Percentiles rank a stretch among this genome's conserved stretches.
Evolutionary conservation across 2,113 vertebrate genomes (phyloP).

Genomic region (Edolisoma coerulescens): DNA sequence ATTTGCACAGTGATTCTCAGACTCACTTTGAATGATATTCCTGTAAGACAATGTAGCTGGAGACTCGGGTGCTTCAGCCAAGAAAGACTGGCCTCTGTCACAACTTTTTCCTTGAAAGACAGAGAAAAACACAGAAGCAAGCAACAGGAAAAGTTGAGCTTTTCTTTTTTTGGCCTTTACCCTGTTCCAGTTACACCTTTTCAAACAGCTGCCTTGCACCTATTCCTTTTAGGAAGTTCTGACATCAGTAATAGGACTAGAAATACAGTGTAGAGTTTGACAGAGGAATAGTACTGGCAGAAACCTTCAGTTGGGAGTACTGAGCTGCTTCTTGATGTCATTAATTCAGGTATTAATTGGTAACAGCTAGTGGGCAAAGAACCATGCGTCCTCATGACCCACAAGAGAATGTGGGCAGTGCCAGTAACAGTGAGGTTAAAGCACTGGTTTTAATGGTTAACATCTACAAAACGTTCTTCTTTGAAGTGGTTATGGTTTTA

Average conservation of each 20-base stretch:
- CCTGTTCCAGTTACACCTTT: not conserved
- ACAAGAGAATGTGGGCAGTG: not conserved
- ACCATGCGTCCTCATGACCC: not conserved
- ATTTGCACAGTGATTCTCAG: not conserved
- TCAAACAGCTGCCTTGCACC: not conserved
- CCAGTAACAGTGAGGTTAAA: not conserved
- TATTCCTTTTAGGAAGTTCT: not conserved
- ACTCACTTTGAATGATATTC: conserved; percentile 87
- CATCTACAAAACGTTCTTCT: not conserved
- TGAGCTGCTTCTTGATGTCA: not conserved
- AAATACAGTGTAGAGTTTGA: not conserved
- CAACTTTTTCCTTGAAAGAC: conserved; percentile 81
- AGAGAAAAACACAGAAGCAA: not conserved
- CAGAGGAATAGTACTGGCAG: not conserved
- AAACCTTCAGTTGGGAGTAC: not conserved
- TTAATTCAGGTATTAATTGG: not conserved
- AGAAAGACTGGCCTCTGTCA: conserved; percentile 88
- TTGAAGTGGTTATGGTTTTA: not conserved
- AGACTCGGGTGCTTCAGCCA: conserved; percentile 81
- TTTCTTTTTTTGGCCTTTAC: not conserved
- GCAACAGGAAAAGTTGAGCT: not conserved
- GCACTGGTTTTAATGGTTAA: not conserved
- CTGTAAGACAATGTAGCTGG: conserved; percentile 80
- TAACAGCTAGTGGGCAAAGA: not conserved
- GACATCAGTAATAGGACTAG: not conserved